Base-by-base conservation (phyloP, 2,888 invertebrate genomes). In the Caenorhabditis sp. region DNA sequence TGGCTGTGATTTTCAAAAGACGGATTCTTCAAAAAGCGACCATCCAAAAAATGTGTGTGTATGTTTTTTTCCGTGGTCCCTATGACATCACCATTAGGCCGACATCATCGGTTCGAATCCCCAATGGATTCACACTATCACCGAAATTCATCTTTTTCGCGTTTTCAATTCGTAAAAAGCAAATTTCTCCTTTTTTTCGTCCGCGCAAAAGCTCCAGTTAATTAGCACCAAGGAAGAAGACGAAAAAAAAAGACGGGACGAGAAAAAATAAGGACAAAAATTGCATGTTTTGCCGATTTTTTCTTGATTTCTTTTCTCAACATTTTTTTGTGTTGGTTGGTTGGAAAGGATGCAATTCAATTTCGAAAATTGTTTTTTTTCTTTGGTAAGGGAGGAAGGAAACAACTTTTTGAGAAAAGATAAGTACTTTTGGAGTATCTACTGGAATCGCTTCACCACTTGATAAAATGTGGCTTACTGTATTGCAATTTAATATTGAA, bases 151-250 rank as follows among this genome's bases (percentile, higher is more conserved):
- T 43, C 60, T 23, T 36, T 65, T 38, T 26, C 38, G 5, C 56
- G 23, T 26, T 23, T 53, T 53, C 43, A 43, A 17, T 43, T 43
- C 43, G 43, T 43, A 43, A 43, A 43, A 43, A 43, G 17, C 38
- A 56, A 27, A 63, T 20, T 27, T n/a, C 26, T 53, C 36, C 50
- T 27, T n/a, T 20, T 49, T 10, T 26, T 59, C 25, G 20, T 7
- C n/a, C 12, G 26, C 50, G 17, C 50, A 56, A 59, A 25, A 52
- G 31, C 36, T 31, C 59, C 49, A 58, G 70, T 70, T 70, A 70
- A 70, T 70, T 69, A 69, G 68, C 63, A 63, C 59, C 58, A 62
- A 43, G 59, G 25, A 49, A 60, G 21, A 59, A 26, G 54, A 36
- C 57, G 43, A 64, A 57, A 36, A 10, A 63, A 43, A 27, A 57